A percentile compares a stretch with the other conserved stretches of the same genome.
Conservation (phyloP, 2,113 vertebrate genomes). For the Caretta caretta region DNA sequence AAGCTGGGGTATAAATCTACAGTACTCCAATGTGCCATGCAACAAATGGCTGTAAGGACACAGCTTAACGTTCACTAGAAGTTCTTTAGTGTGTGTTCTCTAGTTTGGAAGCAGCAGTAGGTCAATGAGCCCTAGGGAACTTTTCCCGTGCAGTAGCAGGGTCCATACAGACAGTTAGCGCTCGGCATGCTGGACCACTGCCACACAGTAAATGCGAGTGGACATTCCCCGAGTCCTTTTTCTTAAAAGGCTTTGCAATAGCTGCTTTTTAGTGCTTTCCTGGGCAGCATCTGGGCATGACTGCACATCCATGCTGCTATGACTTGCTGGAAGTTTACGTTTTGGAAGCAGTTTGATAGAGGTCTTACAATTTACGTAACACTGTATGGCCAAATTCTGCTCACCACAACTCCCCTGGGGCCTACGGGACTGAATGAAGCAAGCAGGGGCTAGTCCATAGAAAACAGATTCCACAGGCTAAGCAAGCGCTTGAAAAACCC, state of each 20-base stretch:
- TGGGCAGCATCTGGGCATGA: not conserved
- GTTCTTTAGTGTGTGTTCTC: too few relatives aligned
- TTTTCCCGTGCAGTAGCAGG: not conserved
- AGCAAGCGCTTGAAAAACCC: not conserved
- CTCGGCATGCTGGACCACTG: too few relatives aligned
- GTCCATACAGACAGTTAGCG: too few relatives aligned
- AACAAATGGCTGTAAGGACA: too few relatives aligned
- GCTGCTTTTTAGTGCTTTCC: not conserved
- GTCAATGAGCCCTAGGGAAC: not conserved
- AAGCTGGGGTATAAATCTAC: too few relatives aligned
- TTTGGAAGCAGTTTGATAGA: not conserved
- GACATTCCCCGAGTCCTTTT: not conserved
- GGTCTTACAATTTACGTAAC: not conserved
- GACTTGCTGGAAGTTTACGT: not conserved
- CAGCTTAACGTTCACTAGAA: too few relatives aligned
- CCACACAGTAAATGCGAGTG: not conserved
- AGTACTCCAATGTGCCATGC: too few relatives aligned
- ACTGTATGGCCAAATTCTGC: not conserved
- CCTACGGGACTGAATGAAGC: not conserved
- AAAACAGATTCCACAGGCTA: not conserved
- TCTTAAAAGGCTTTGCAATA: not conserved
- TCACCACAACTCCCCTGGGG: not conserved
- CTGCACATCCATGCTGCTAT: not conserved
- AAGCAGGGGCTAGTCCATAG: not conserved
- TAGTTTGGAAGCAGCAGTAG: too few relatives aligned